Evolutionary conservation across 2,888 invertebrate genomes (phyloP).

Genomic region (Sminthurinus aureus): DNA sequence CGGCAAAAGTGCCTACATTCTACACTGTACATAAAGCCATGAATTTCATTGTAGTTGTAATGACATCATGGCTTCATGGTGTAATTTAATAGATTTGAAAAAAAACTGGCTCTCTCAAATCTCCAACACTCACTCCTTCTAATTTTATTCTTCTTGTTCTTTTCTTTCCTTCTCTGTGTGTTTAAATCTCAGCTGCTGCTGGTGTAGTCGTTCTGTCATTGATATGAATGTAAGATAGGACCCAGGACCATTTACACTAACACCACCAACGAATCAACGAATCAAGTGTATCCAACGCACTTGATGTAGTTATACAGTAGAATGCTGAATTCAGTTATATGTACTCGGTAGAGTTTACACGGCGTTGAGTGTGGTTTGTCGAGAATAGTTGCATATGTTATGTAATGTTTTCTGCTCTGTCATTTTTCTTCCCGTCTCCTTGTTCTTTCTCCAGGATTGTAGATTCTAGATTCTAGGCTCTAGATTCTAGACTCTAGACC

Average conservation of each 20-base stretch:
- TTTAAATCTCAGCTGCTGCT: background rate
- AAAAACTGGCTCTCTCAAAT: background rate
- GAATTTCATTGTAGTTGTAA: constrained; percentile 12
- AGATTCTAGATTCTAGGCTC: background rate
- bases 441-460: background rate
- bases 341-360: too few relatives aligned
- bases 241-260: background rate
- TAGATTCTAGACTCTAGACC: too few relatives aligned
- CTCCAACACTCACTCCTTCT: background rate
- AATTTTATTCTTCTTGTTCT: background rate
- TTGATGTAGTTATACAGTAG: too few relatives aligned
- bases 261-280: background rate
- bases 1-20: background rate
- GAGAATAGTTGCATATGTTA: background rate
- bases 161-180: background rate
- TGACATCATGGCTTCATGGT: background rate
- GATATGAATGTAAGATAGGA: background rate
- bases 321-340: too few relatives aligned
- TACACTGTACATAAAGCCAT: background rate
- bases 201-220: background rate
- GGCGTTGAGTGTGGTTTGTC: too few relatives aligned
- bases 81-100: constrained; percentile 16
- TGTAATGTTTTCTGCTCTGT: background rate
- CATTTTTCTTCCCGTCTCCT: background rate
- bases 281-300: too few relatives aligned